Evolutionary conservation across 2,888 invertebrate species (phyloP).

Genomic region (Uropetala carovei): DNA sequence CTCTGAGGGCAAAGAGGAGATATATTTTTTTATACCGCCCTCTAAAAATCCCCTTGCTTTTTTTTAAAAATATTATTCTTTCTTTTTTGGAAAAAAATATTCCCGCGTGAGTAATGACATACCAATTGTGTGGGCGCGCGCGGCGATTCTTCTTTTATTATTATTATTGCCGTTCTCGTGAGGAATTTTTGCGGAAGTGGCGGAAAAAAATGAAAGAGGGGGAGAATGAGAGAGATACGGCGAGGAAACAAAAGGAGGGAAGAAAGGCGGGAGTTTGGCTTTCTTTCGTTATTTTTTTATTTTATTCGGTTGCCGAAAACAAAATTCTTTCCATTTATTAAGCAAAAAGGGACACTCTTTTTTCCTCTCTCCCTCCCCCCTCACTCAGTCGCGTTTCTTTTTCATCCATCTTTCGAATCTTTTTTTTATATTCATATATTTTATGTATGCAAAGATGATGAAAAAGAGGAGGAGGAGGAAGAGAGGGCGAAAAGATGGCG

Average conservation of each 20-base stretch:
- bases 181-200: too few relatives aligned
- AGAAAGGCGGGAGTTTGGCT: background rate
- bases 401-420: background rate
- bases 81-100: too few relatives aligned
- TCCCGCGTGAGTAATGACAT: too few relatives aligned
- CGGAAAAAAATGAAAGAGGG: too few relatives aligned
- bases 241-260: background rate
- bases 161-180: too few relatives aligned
- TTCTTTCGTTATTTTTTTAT: background rate
- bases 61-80: too few relatives aligned
- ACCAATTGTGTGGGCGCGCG: too few relatives aligned
- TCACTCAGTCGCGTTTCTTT: background rate
- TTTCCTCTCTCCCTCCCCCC: background rate
- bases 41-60: too few relatives aligned
- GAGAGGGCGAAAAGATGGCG: background rate
- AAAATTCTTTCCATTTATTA: background rate
- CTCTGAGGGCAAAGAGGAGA: background rate
- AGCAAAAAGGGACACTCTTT: background rate
- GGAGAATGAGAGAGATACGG: background rate
- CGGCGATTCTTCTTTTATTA: background rate
- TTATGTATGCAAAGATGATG: too few relatives aligned
- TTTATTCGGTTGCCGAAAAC: conserved; percentile 5
- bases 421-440: too few relatives aligned
- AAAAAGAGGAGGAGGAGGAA: background rate
- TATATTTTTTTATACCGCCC: too few relatives aligned